Base-by-base conservation (phyloP, 1,140 invertebrate species). In the Antheraea pernyi region DNA sequence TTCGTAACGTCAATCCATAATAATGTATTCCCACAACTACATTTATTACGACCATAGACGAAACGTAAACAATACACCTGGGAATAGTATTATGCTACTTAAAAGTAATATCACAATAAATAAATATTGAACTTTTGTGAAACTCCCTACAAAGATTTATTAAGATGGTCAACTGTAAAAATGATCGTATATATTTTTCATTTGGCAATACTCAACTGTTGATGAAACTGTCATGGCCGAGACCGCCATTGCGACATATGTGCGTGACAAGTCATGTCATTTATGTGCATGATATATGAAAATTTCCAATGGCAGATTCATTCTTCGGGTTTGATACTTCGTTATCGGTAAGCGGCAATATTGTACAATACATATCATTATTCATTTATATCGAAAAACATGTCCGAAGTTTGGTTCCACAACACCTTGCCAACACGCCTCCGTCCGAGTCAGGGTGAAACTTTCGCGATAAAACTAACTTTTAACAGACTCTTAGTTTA, bases 301-400 rank as follows among this genome's bases (percentile, higher is more conserved):
- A 93, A 94, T 93, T 92, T 94, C 94, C 95, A 95, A 96, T 96
- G 96, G 95, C 95, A 95, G 95, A 96, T 94, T 95, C 95, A 92
- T 96, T 96, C 95, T 96, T 96, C 94, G 95, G 95, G 93, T 96
- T 96, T 92, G 94, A 96, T 93, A 94, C 95, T 88, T 93, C 94
- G 84, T 86, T 94, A 93, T 94, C 94, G 93, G 96, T 96, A 92
- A 96, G 95, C 93, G 91, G 70, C 61, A 65, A 67, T 42, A 68
- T 63, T 69, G 74, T 83, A 77, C 76, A 69, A 61, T 48, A 18
- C n/a, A 61, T 63, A 65, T 39, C 75, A 59, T 71, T 61, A 53
- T 74, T 69, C 36, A 66, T 71, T 73, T 80, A 72, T 76, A 74
- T 80, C 71, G 22, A 76, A 72, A 80, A 73, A 80, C 70, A 67